These are phyloP conservation scores for Panulirus ornatus DNA, from an alignment of 1,140 invertebrate species.

Conservation along the genomic window DNA sequence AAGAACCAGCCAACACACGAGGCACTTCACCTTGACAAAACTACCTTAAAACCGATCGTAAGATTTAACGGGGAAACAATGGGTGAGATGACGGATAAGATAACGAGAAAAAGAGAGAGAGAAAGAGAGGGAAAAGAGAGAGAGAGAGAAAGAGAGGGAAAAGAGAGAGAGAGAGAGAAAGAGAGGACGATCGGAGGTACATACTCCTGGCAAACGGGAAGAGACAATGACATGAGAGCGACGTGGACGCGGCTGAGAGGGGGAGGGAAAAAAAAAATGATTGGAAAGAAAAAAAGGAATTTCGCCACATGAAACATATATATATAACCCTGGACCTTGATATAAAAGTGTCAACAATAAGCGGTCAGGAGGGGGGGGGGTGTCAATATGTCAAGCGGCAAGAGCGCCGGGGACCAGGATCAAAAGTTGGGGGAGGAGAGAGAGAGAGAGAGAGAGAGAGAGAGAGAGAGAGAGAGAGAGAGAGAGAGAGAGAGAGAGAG, in stretches of 20 bases:
- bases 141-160: slow-evolving; percentile 14
- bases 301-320: neutral
- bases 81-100: neutral
- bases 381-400: neutral
- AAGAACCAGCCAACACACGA: too few relatives aligned
- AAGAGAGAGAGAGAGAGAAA: too few relatives aligned
- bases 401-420: slow-evolving; percentile 7
- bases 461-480: slow-evolving; percentile 12
- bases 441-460: slow-evolving; percentile 46
- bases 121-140: neutral
- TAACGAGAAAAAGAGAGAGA: neutral
- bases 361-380: neutral
- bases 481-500: slow-evolving; percentile 64
- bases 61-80: too few relatives aligned
- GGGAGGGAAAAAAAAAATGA: too few relatives aligned
- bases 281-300: too few relatives aligned
- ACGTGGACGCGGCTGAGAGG: too few relatives aligned
- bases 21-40: too few relatives aligned
- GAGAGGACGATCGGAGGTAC: too few relatives aligned
- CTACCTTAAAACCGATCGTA: too few relatives aligned
- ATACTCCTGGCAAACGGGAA: neutral
- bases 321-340: neutral
- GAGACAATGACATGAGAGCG: too few relatives aligned
- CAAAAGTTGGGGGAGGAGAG: slow-evolving; percentile 37
- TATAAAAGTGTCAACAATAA: slow-evolving; percentile 13